Percentiles rank a stretch among this genome's conserved stretches.
These are phyloP conservation scores for Melanotaenia pygmaea DNA, from an alignment of 2,797 vertebrate species.

Conservation along the genomic window DNA sequence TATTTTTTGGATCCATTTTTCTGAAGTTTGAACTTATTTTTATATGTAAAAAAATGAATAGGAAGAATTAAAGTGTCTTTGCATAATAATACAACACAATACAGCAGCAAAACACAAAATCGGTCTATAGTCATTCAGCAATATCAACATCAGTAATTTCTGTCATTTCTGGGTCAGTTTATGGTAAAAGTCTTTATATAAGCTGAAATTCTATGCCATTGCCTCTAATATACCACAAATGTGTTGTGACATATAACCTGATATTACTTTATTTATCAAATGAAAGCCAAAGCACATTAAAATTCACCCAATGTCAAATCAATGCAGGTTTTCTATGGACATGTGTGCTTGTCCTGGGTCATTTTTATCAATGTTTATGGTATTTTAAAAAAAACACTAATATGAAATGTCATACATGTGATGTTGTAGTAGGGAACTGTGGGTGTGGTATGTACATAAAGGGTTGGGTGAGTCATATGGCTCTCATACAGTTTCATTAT, in stretches of 20 bases:
- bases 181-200: conserved; percentile 75
- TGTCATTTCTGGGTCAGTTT: conserved; percentile 67
- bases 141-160: conserved; percentile 70
- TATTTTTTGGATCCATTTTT: conserved; percentile 71
- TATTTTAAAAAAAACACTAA: conserved; percentile 76
- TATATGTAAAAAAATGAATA: conserved; percentile 75
- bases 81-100: conserved; percentile 71
- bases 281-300: conserved; percentile 83
- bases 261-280: conserved; percentile 82
- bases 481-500: conserved; percentile 72
- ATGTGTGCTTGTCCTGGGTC: conserved; percentile 73
- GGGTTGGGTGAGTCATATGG: conserved; percentile 54
- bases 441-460: conserved; percentile 73
- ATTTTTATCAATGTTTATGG: conserved; percentile 77
- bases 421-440: conserved; percentile 64
- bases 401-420: conserved; percentile 72
- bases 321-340: conserved; percentile 79
- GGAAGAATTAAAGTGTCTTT: conserved; percentile 68
- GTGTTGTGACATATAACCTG: conserved; percentile 79
- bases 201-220: conserved; percentile 78
- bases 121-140: conserved; percentile 76
- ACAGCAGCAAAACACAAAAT: conserved; percentile 67
- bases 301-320: conserved; percentile 81
- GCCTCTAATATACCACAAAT: conserved; percentile 79
- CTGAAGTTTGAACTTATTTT: conserved; percentile 82